Conservation (phyloP, 2,113 vertebrate genomes). For the Megaleporinus macrocephalus region DNA sequence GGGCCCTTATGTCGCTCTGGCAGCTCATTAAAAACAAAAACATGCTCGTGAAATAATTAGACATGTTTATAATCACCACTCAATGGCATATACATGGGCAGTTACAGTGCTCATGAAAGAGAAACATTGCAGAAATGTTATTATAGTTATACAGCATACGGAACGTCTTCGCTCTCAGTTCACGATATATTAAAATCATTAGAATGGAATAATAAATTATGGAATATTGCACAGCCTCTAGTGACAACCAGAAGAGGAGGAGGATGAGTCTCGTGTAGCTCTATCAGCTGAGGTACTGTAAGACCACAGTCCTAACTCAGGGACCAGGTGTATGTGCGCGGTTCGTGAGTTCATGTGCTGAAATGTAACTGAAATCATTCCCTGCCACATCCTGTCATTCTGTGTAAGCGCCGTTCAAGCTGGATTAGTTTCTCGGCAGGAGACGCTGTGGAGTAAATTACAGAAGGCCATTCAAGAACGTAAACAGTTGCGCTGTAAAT, state of each 20-base stretch:
- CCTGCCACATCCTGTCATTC: constrained; percentile 19
- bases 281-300: background rate
- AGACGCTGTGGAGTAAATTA: background rate
- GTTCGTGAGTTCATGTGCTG: background rate
- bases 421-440: background rate
- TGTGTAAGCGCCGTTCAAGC: background rate
- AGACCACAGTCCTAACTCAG: background rate
- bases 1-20: too few species aligned
- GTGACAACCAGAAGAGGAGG: background rate
- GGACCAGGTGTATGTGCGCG: background rate
- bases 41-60: background rate
- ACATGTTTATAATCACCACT: constrained; percentile 22
- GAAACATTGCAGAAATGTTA: constrained; percentile 4
- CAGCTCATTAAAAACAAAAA: background rate
- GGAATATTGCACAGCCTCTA: constrained; percentile 31
- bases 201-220: constrained; percentile 34
- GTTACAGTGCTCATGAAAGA: constrained; percentile 18
- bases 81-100: background rate
- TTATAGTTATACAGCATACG: background rate
- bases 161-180: constrained; percentile 25
- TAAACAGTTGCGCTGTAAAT: too few species aligned
- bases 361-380: constrained; percentile 6
- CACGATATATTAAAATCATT: background rate
- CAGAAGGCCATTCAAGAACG: too few species aligned
- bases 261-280: background rate